These are phyloP conservation scores for Pseudolaguvia tuberculata DNA, from an alignment of 2,113 vertebrate genomes.

Conservation along the genomic window DNA sequence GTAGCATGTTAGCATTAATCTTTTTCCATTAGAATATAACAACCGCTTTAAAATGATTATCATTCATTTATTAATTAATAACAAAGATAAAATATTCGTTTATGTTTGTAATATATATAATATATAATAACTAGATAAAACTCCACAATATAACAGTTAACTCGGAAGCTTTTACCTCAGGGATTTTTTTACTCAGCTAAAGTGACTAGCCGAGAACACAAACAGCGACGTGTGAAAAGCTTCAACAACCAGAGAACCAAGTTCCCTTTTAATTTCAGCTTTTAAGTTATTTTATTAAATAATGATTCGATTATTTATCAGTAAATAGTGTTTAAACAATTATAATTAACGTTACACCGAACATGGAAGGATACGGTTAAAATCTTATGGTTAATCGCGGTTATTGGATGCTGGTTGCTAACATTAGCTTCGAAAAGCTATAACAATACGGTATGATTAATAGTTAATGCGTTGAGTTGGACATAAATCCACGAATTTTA, in stretches of 20 bases:
- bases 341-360: no score
- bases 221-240: neutral
- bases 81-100: no score
- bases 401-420: neutral
- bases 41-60: no score
- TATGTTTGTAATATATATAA: no score
- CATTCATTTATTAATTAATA: no score
- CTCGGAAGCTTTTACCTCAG: neutral
- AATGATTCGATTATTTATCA: no score
- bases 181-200: neutral
- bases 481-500: neutral
- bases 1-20: neutral
- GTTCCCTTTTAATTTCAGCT: no score
- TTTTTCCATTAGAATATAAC: no score
- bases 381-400: neutral
- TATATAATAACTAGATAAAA: no score
- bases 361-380: neutral
- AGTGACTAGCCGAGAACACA: conserved; percentile 14
- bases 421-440: neutral
- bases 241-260: neutral
- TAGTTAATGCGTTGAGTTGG: neutral
- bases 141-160: neutral
- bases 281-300: neutral
- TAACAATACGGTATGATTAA: neutral
- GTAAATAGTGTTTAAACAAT: no score